Base-by-base conservation (phyloP, 2,113 vertebrate genomes). In the Ranitomeya variabilis region DNA sequence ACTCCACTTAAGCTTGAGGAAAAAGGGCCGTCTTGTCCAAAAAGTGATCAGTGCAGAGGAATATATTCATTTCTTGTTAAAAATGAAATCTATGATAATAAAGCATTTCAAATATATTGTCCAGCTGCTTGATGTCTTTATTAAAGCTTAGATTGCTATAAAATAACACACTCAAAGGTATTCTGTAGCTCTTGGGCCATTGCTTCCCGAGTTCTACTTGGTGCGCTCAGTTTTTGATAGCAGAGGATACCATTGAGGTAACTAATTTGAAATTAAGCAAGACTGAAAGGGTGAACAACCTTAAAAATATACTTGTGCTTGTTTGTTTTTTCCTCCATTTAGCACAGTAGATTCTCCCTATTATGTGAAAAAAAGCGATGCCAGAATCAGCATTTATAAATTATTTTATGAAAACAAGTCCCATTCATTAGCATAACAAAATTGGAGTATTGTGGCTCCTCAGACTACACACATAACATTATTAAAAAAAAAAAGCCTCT, bases 371-470 rank as follows among this genome's bases (percentile, higher is more conserved):
- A 21, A 76, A 52, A 54, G 77, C 19, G 52, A 79, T 55, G 77
- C 52, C 7, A 45, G 62, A 26, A 71, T 83, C 62, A 54, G 62
- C 62, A 67, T 67, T 67, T 69, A 9, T 55, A 55, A 54, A 19
- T 59, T 19, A 19, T 60, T 37, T 85, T 85, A 60, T 15, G 14
- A 85, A 37, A 85, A 74, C 67, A 74, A 85, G 83, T 21, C 69
- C 31, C 54, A 74, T 21, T 74, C 55, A 85, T 85, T 85, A 85
- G 69, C 54, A 59, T 73, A 76, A 59, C n/a, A 59, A 76, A 66
- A 84, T 81, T 84, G 55, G 26, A 73, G 54, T 73, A 45, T 4
- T 85, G 66, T 85, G 52, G n/a, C 55, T 73, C 9, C 51, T 67
- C 14, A 67, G 13, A n/a, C 81, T 37, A 73, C 15, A 57, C 67